A percentile compares a stretch with the other conserved stretches of the same genome.
These are phyloP conservation scores for Cephalopachus bancanus DNA, from an alignment of 2,797 vertebrate genomes.

Conservation along the genomic window DNA sequence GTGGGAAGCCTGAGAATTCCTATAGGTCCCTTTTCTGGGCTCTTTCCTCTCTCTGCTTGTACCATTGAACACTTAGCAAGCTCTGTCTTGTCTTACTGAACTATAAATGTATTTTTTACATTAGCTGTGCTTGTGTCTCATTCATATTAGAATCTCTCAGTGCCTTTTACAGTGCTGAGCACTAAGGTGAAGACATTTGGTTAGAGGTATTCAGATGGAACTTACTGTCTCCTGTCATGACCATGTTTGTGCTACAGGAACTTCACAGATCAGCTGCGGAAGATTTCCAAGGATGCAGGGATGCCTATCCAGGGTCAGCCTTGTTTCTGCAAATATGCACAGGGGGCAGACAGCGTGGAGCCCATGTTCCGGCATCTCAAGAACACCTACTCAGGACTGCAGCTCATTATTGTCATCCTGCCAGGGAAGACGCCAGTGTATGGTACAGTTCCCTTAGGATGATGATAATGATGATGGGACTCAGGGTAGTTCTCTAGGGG, in stretches of 20 bases:
- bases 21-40: neutral
- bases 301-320: conserved; percentile 93
- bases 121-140: neutral
- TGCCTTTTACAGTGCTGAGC: neutral
- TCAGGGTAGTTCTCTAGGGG: neutral
- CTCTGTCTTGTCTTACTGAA: neutral
- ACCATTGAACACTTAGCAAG: conserved; percentile 27
- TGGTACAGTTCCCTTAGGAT: conserved; percentile 85
- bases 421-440: conserved; percentile 91
- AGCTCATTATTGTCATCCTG: conserved; percentile 90
- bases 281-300: conserved; percentile 92
- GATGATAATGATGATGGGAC: rapidly evolving
- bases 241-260: conserved; percentile 86
- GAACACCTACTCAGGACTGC: conserved; percentile 90
- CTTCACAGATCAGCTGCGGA: conserved; percentile 92
- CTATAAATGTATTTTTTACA: conserved; percentile 19
- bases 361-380: conserved; percentile 91
- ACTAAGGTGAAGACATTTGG: neutral
- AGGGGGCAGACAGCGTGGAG: conserved; percentile 90
- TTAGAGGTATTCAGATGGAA: conserved; percentile 20
- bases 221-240: conserved; percentile 60
- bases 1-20: conserved; percentile 4
- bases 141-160: conserved; percentile 38
- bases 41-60: conserved; percentile 20
- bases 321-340: conserved; percentile 91